Conservation (phyloP, 2,888 invertebrate species). For the Drosophila paucipuncta region DNA sequence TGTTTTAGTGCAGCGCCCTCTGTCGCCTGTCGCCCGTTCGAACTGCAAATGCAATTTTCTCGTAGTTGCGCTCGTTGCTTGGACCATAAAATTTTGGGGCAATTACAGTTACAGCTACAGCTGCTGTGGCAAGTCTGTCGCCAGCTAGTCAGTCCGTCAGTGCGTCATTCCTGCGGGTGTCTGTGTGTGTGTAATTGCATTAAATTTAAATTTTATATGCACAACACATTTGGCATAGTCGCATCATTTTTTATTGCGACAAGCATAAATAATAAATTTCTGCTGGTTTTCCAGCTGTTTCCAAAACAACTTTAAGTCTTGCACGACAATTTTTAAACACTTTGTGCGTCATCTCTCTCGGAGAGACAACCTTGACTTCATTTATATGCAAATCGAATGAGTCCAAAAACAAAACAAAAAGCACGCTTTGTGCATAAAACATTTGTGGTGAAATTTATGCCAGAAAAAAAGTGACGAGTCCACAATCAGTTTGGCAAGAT, state of each 20-base stretch:
- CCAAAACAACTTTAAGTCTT: conserved; percentile 23
- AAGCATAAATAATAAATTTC: conserved; percentile 69
- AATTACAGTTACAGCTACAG: conserved; percentile 73
- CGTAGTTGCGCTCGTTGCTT: conserved; percentile 58
- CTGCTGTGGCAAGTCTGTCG: conserved; percentile 31
- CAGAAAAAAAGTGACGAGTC: background rate
- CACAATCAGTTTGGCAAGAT: background rate
- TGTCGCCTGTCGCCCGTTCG: conserved; percentile 49
- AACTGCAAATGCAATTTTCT: conserved; percentile 76
- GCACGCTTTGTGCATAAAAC: conserved; percentile 26
- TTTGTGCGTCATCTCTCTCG: conserved; percentile 54
- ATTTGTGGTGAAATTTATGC: conserved; percentile 58
- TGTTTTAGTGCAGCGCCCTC: conserved; percentile 68
- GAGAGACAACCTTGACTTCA: conserved; percentile 68
- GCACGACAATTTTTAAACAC: conserved; percentile 37
- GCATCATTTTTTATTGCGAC: conserved; percentile 54
- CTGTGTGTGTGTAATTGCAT: conserved; percentile 58
- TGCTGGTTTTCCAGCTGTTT: conserved; percentile 32
- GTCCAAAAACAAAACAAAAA: conserved; percentile 24
- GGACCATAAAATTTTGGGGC: conserved; percentile 75
- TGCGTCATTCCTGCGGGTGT: conserved; percentile 9
- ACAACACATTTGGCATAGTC: conserved; percentile 64
- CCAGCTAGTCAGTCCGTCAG: conserved; percentile 15
- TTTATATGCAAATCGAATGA: conserved; percentile 66
- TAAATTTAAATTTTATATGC: conserved; percentile 76